These are phyloP conservation scores for Lumbricus terrestris DNA, from an alignment of 2,888 invertebrate species.

Conservation along the genomic window DNA sequence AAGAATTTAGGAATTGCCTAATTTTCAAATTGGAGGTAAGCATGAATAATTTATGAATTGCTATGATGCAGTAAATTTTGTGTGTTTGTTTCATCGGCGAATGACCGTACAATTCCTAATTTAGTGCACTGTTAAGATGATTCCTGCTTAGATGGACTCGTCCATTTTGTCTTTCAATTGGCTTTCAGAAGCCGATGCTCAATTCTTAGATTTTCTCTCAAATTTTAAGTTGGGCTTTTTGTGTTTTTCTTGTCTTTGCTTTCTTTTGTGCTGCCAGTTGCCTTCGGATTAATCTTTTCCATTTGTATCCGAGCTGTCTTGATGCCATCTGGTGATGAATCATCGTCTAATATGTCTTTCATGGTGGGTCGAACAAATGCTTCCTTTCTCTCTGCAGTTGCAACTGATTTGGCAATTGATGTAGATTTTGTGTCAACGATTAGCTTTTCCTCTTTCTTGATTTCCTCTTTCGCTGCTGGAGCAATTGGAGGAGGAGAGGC, in stretches of 20 bases:
- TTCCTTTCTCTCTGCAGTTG: neutral
- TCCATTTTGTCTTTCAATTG: neutral
- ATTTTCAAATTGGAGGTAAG: neutral
- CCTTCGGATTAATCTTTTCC: neutral
- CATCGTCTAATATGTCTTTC: neutral
- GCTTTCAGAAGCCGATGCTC: neutral
- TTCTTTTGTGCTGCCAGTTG: neutral
- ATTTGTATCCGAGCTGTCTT: neutral
- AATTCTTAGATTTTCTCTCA: neutral
- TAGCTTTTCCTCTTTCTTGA: neutral
- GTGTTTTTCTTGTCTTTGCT: neutral
- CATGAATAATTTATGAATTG: neutral
- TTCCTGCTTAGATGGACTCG: neutral
- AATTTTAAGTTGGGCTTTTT: neutral
- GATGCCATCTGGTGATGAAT: neutral
- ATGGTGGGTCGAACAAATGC: neutral
- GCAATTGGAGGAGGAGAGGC: neutral
- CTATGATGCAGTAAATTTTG: neutral
- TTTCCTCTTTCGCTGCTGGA: neutral
- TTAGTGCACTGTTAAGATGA: neutral
- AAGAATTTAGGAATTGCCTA: neutral
- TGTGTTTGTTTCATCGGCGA: neutral
- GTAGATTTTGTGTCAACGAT: neutral
- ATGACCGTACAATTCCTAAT: neutral
- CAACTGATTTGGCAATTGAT: neutral